Evolutionary conservation across 2,797 vertebrate genomes (phyloP).

Genomic region (Delichon dasypus): DNA sequence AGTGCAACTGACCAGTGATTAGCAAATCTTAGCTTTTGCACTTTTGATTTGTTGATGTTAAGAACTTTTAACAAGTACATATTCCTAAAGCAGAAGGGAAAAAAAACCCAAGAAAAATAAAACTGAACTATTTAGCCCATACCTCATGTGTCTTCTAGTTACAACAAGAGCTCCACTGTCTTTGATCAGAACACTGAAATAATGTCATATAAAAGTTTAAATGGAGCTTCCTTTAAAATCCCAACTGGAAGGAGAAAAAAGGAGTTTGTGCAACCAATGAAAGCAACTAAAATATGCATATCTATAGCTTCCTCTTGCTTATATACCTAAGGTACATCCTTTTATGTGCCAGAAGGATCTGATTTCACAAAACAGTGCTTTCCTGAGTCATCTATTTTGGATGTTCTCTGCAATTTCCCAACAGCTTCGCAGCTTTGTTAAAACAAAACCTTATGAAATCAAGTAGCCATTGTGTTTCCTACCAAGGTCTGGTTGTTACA

Average conservation of each 20-base stretch:
- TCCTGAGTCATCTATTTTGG: not conserved
- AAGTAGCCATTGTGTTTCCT: not conserved
- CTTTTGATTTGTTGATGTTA: not conserved
- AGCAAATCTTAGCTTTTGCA: not conserved
- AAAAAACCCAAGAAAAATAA: not conserved
- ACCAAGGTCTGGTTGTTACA: not conserved
- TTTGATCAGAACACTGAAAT: not conserved
- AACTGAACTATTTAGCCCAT: not conserved
- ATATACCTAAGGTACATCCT: not conserved
- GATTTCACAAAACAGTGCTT: not conserved
- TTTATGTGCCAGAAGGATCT: not conserved
- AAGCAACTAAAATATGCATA: not conserved
- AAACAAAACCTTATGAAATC: not conserved
- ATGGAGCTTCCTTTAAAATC: not conserved
- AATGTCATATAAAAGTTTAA: not conserved
- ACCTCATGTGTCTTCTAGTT: not conserved
- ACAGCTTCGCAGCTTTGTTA: not conserved
- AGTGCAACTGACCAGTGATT: not conserved
- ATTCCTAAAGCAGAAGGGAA: not conserved
- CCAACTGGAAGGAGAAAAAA: not conserved
- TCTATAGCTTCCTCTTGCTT: not conserved
- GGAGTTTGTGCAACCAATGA: not conserved
- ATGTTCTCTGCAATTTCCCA: not conserved
- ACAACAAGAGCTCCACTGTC: not conserved
- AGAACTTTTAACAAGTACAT: not conserved